Percentiles rank a stretch among this genome's conserved stretches.
phyloP scores from a whole-genome alignment of 1,140 invertebrate species.

The Orchestia grillus region DNA sequence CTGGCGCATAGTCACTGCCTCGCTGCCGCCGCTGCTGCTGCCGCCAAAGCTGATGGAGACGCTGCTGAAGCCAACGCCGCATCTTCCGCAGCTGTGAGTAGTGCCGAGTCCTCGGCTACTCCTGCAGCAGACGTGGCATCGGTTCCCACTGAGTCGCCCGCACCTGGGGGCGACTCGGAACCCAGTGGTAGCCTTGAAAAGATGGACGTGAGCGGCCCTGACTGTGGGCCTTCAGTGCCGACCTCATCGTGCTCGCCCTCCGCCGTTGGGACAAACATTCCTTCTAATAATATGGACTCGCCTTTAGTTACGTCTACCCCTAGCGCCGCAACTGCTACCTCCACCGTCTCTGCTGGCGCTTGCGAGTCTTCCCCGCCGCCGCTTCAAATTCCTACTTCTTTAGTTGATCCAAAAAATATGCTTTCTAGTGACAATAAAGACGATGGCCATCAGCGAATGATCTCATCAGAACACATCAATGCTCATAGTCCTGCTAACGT shows the following conservation, averaged over 20 bases:
- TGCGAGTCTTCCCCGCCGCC: neutral
- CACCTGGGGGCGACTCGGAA: neutral
- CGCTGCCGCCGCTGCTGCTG: neutral
- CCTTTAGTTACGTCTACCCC: neutral
- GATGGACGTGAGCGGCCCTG: constrained; percentile 37
- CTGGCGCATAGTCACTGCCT: constrained; percentile 17
- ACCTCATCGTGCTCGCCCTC: neutral
- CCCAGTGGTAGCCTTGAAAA: neutral
- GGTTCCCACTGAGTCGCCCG: neutral
- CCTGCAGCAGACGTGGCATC: neutral
- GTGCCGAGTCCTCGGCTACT: neutral
- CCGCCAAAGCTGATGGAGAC: neutral
- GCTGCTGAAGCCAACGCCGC: neutral
- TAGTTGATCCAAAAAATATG: constrained; percentile 32
- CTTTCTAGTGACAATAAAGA: constrained; percentile 45
- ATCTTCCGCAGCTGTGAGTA: neutral
- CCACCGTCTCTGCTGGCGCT: neutral
- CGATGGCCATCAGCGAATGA: neutral
- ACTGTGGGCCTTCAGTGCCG: neutral
- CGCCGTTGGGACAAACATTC: neutral
- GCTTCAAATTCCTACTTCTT: constrained; percentile 35
- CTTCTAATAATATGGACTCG: constrained; percentile 14
- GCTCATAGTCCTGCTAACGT: constrained; percentile 7
- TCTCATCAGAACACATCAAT: constrained; percentile 24
- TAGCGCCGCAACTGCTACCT: neutral